These are phyloP conservation scores for Gymnobelideus leadbeateri DNA, from an alignment of 2,113 vertebrate species.

Conservation along the genomic window DNA sequence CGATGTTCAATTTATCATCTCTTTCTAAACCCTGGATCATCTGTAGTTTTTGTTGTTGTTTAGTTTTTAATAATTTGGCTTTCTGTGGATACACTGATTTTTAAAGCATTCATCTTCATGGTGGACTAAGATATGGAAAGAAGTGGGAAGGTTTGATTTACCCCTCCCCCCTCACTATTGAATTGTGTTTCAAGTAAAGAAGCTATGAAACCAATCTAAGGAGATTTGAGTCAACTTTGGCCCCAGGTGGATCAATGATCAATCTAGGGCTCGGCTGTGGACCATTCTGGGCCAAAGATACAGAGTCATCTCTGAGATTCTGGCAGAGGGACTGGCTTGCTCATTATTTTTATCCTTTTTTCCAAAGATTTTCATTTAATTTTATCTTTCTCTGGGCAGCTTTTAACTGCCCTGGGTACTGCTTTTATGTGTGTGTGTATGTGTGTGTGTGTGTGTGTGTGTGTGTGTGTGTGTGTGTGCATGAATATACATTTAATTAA, in stretches of 20 bases:
- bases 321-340: not conserved
- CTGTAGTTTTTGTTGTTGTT: not conserved
- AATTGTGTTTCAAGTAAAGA: not conserved
- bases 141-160: not conserved
- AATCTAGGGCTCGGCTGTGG: not conserved
- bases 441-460: too few relatives aligned
- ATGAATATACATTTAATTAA: not conserved
- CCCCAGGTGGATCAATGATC: not conserved
- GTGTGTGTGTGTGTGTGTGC: too few relatives aligned
- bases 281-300: not conserved
- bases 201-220: not conserved
- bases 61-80: not conserved
- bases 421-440: not conserved
- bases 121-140: not conserved
- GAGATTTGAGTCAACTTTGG: not conserved
- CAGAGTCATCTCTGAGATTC: too few relatives aligned
- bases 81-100: not conserved
- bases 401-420: not conserved
- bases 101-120: not conserved
- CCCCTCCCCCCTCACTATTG: too few relatives aligned
- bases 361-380: not conserved
- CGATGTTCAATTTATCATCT: not conserved
- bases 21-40: not conserved
- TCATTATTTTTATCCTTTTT: not conserved
- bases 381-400: not conserved